Evolutionary conservation across 1,140 invertebrate genomes (phyloP), one percentile per base, ranked within the genome.

Genomic region (Cepaea nemoralis): DNA sequence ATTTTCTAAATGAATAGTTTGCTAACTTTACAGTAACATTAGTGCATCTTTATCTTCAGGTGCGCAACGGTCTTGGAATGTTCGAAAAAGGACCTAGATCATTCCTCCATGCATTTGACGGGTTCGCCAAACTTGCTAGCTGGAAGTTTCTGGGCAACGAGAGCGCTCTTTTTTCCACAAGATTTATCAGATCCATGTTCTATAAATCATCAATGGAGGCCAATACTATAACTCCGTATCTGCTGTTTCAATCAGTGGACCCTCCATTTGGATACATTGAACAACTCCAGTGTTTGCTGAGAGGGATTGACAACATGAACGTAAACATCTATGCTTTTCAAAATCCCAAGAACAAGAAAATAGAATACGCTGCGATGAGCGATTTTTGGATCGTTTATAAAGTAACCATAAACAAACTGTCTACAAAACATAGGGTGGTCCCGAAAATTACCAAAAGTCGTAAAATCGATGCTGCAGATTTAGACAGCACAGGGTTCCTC

Each of bases 361-460:
- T 45, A 22, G 82, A 87, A 24, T 89, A 86, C 76, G 82, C 88
- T 35, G 85, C 85, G 12, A 40, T 89, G 24, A 89, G 83, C 74
- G 89, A 90, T 80, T 86, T 86, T 75, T 90, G 89, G 89, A 88
- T 88, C 40, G 39, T 86, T 22, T 90, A 90, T 75, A 73, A 86
- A 70, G 82, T 90, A 40, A 70, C 85, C 22, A 80, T 83, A 1
- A 35, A 67, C 2, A 83, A 80, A 27, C 80, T 90, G 37, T 59
- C 83, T 1, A 88, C 87, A 24, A 77, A 86, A 27, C n/a, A 59
- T 1, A 55, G 80, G 0, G 48, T 88, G 12, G 76, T 66, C 16
- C 82, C 84, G 14, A 39, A 22, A 40, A 50, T 83, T 35, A 73
- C 35, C 27, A 73, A 71, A 35, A 71, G 42, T 33, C 5, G 0